Conservation (phyloP, 2,113 vertebrate species). For the Percopsis transmontana region DNA sequence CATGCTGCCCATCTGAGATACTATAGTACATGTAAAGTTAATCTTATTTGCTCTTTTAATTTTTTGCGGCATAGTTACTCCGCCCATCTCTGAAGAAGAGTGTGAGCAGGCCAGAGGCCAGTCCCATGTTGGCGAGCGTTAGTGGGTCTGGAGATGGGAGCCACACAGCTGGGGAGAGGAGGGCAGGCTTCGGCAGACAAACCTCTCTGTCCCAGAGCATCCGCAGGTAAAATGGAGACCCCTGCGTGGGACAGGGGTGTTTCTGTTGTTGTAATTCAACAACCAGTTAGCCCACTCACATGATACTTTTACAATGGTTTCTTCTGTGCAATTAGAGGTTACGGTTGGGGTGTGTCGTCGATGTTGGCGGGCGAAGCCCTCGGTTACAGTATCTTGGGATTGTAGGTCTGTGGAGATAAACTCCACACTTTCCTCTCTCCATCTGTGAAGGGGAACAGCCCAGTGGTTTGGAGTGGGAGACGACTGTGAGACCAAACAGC, state of each 20-base stretch:
- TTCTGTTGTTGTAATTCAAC: neutral
- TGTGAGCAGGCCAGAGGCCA: conserved; percentile 77
- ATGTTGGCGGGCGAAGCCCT: too few relatives aligned
- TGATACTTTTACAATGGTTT: too few relatives aligned
- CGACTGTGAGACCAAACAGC: conserved; percentile 88
- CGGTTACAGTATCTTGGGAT: too few relatives aligned
- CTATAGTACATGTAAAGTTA: neutral
- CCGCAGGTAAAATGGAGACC: conserved; percentile 80
- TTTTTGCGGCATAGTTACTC: conserved; percentile 69
- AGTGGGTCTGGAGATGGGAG: conserved; percentile 40
- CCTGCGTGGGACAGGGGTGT: neutral
- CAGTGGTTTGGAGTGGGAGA: conserved; percentile 93
- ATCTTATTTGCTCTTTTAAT: neutral
- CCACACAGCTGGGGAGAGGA: conserved; percentile 59
- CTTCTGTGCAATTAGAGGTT: too few relatives aligned
- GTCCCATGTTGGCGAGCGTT: conserved; percentile 56
- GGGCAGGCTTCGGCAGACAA: conserved; percentile 79
- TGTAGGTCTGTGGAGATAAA: too few relatives aligned
- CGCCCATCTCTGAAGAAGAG: conserved; percentile 81
- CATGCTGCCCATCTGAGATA: neutral
- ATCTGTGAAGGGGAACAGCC: conserved; percentile 80
- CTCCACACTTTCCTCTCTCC: neutral
- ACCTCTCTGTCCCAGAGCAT: conserved; percentile 93
- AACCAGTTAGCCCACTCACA: too few relatives aligned
- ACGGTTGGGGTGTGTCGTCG: too few relatives aligned